Conservation (phyloP, 2,797 vertebrate genomes). For the Emys orbicularis region DNA sequence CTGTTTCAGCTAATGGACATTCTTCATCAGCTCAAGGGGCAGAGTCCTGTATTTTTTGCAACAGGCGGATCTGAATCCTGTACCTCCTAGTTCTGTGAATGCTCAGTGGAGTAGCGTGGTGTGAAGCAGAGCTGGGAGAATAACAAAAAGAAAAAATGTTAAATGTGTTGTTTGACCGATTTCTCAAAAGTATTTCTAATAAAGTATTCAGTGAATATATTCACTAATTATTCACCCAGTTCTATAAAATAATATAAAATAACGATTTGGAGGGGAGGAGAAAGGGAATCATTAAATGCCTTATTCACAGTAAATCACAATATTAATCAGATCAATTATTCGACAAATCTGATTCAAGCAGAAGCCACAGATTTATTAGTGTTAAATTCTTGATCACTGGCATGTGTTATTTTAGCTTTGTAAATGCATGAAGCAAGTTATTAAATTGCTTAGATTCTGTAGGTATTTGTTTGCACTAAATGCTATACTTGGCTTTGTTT, state of each 20-base stretch:
- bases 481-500: constrained; percentile 2
- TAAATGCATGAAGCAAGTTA: not conserved
- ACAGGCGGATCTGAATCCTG: not conserved
- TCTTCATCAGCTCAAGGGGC: not conserved
- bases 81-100: constrained; percentile 15
- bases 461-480: not conserved
- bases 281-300: not conserved
- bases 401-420: not conserved
- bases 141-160: not conserved
- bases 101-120: not conserved
- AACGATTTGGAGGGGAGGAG: not conserved
- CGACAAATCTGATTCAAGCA: not conserved
- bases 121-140: not conserved
- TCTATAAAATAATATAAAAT: constrained; percentile 12
- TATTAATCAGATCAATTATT: constrained; percentile 25
- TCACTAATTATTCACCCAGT: not conserved
- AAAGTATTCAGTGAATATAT: not conserved
- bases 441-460: not conserved
- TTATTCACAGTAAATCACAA: constrained; percentile 20
- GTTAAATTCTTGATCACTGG: not conserved
- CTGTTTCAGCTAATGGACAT: not conserved
- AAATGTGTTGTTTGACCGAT: not conserved
- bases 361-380: not conserved
- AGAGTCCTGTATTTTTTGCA: not conserved
- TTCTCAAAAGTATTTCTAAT: too few species aligned